These are phyloP conservation scores for Lamellibrachia columna DNA, from an alignment of 2,888 invertebrate species.

Conservation along the genomic window DNA sequence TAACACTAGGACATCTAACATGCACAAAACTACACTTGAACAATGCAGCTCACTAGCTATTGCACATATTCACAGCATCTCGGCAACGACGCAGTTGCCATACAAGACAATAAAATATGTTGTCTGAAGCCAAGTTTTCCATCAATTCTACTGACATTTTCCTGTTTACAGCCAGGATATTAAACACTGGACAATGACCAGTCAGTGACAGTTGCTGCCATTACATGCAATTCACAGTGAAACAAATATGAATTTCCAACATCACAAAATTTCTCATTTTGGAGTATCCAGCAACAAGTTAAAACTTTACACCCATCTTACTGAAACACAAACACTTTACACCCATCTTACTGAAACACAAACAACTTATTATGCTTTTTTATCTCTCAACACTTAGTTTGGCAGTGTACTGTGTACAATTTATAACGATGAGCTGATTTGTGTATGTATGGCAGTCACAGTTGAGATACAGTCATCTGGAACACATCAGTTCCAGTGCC, in stretches of 20 bases:
- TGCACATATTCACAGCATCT: slow-evolving; percentile 16
- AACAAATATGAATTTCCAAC: not conserved
- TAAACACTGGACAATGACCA: not conserved
- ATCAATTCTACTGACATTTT: not conserved
- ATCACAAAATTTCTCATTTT: not conserved
- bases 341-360: not conserved
- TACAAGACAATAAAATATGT: not conserved
- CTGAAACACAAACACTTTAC: not conserved
- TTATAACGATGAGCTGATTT: not conserved
- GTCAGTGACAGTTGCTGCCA: not conserved
- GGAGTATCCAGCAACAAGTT: slow-evolving; percentile 10
- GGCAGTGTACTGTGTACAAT: not conserved
- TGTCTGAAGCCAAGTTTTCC: slow-evolving; percentile 1
- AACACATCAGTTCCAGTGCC: not conserved
- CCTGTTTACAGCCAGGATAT: slow-evolving; percentile 6
- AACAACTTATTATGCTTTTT: not conserved
- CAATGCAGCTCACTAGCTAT: slow-evolving; percentile 7
- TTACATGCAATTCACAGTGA: not conserved
- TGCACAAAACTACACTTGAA: slow-evolving; percentile 16
- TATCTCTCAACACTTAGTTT: not conserved
- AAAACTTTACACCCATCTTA: not conserved
- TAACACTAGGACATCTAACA: slow-evolving; percentile 16
- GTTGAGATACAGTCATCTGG: not conserved
- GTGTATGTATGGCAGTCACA: not conserved
- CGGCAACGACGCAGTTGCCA: not conserved